phyloP scores from a whole-genome alignment of 2,797 vertebrate species.

The Myioborus melanocephalus region DNA sequence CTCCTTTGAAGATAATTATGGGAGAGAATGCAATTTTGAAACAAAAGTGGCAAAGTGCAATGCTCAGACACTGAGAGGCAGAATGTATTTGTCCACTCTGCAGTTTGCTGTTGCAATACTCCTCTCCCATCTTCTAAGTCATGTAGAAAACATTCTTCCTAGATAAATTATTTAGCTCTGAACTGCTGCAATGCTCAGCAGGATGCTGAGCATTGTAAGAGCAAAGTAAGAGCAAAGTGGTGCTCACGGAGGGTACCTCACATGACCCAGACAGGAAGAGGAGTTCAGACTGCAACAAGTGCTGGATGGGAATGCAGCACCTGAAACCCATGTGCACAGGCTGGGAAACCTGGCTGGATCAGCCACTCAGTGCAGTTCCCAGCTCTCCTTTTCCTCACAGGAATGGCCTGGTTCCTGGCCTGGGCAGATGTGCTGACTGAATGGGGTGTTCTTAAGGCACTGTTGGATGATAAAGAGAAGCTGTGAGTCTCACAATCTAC shows the following conservation, averaged over 20 bases:
- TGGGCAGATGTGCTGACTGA: neutral
- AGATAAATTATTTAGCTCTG: neutral
- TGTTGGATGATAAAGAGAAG: neutral
- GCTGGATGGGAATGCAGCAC: neutral
- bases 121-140: neutral
- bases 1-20: conserved; percentile 2
- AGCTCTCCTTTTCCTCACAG: neutral
- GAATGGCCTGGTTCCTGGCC: neutral
- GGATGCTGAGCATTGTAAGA: neutral
- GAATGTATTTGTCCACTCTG: neutral
- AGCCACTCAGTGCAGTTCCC: neutral
- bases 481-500: neutral
- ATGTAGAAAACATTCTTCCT: neutral
- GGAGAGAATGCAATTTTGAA: conserved; percentile 27
- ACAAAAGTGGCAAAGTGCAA: neutral
- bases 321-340: fast-evolving
- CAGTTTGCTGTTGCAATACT: neutral
- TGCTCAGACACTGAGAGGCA: neutral
- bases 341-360: neutral
- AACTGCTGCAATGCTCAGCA: neutral
- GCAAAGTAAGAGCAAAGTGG: neutral
- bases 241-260: neutral
- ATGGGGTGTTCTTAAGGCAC: neutral
- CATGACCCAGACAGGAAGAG: neutral
- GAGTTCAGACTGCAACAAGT: neutral